These are phyloP conservation scores for Callorhinus ursinus DNA, from an alignment of 2,113 vertebrate species.

Conservation along the genomic window DNA sequence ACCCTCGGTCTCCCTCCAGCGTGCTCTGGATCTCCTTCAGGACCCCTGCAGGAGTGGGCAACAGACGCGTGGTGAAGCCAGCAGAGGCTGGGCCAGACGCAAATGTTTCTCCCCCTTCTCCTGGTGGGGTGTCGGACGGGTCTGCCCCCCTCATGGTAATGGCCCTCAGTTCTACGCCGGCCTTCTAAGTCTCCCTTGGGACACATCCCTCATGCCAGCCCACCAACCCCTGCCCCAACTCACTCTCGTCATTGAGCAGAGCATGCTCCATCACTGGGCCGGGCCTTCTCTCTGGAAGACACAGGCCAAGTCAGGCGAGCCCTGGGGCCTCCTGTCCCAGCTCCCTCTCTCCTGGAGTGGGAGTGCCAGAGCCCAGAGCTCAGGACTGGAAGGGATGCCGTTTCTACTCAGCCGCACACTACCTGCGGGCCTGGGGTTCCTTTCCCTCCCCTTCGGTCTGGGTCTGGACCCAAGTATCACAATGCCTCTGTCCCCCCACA, in stretches of 20 bases:
- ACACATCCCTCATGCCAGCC: background rate
- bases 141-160: background rate
- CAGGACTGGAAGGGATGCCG: background rate
- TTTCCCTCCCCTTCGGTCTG: background rate
- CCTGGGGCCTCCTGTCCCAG: background rate
- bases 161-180: background rate
- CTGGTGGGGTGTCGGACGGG: background rate
- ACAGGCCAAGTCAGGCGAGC: background rate
- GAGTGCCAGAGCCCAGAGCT: background rate
- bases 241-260: slow-evolving; percentile 97
- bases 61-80: slow-evolving; percentile 62
- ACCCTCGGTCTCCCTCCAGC: slow-evolving; percentile 93
- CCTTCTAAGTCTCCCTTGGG: background rate
- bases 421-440: background rate
- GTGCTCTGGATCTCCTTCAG: slow-evolving; percentile 98
- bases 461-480: background rate
- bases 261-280: slow-evolving; percentile 95
- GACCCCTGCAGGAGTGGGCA: slow-evolving; percentile 88
- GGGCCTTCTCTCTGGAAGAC: slow-evolving; percentile 86
- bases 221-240: slow-evolving; percentile 80
- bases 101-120: background rate
- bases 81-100: background rate
- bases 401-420: background rate
- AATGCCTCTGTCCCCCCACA: too few relatives aligned
- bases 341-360: background rate